Evolutionary conservation across 2,113 vertebrate genomes (phyloP), one percentile per base, ranked within the genome.

Genomic region (Phycodurus eques): DNA sequence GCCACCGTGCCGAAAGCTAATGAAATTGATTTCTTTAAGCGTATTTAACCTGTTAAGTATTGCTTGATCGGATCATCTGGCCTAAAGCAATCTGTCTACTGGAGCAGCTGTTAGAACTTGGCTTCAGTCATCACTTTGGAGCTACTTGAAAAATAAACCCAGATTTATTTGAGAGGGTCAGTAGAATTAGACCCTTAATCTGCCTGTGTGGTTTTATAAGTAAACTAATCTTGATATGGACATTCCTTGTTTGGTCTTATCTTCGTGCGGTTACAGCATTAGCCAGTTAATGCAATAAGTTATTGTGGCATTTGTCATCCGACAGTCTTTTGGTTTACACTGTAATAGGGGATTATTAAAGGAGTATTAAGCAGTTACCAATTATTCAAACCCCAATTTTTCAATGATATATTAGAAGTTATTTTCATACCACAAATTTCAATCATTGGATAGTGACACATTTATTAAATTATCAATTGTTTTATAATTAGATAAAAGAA

Each of bases 161-260:
- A 90, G 91, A 93, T 94, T 93, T 93, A 76, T 92, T 94, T 93
- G 92, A 78, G 89, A 84, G 90, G 84, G 93, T 94, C 92, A 90
- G 81, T 66, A 87, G 93, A 93, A 93, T 97, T 96, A 95, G 92
- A 92, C 90, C 89, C 87, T 85, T 95, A 95, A 97, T 95, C 94
- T 93, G 92, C 91, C 90, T 96, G 92, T 89, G 91, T 92, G 88
- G 88, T 92, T 92, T 92, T 80, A 85, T 92, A 91, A 95, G 82
- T 92, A 91, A 88, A 89, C 92, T 90, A 90, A 93, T 94, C 93
- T 91, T 88, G 83, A 85, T 89, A 83, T 87, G 89, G 88, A 81
- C 84, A 73, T 85, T 89, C 91, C 85, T 90, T 91, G 85, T 93
- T 93, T 91, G 81, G 82, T 83, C 88, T 90, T 84, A 83, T 91